Evolutionary conservation across 1,140 invertebrate species (phyloP), one percentile per base, ranked within the genome.

Genomic region (Heliconius congener): DNA sequence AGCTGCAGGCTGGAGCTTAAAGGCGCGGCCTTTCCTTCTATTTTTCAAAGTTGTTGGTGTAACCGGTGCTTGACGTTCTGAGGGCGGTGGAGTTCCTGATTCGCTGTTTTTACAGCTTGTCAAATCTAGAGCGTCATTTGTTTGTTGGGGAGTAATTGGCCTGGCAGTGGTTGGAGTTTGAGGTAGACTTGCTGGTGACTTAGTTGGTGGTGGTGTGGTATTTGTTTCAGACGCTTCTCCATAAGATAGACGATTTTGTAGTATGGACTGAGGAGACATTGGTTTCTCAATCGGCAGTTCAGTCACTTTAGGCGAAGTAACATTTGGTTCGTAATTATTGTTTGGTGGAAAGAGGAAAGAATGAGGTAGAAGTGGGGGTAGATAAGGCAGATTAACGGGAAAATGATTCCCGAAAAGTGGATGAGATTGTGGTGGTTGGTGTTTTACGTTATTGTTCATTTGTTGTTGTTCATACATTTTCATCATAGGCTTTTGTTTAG

Each of bases 11-110:
- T 97, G 96, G 55, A 98, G 90, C 79, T 98, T 98, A 84, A 96
- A 96, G 0, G 98, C 97, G 74, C 96, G 96, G 0, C 97, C 97
- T 89, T 98, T 98, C 78, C 98, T 96, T 50, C 97, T 96, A 85
- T 96, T 96, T 75, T 97, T 97, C 13, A 95, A 88, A 1, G 94
- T 92, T 42, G 91, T 93, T n/a, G 90, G 92, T 27, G 91, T 94
- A 4, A 86, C 85, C 16, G 88, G 90, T 6, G 86, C 75, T 2
- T 84, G 78, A 9, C 81, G 81, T 18, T 91, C 89, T 18, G 82
- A 55, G 5, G 90, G 87, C 4, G 91, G 89, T 55, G 92, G 90
- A 18, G 90, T 87, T 30, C 89, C 88, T 30, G 91, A 84, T 81
- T 93, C 89, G 76, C 91, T 93, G 34, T 81, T 90, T 81, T 93